Conservation (phyloP, 1,140 invertebrate species). For the Gryllus bimaculatus region DNA sequence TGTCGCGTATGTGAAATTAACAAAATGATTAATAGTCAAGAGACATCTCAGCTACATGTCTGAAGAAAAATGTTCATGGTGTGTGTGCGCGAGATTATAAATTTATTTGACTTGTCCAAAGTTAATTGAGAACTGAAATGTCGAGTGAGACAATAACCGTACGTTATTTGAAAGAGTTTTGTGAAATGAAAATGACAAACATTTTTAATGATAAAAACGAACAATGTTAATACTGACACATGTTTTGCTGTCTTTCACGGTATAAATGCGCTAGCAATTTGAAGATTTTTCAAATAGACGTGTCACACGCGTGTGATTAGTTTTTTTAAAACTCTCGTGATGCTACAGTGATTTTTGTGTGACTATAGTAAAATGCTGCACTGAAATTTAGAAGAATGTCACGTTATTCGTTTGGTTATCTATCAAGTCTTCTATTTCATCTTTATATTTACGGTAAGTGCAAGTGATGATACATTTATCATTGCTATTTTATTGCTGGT, state of each 20-base stretch:
- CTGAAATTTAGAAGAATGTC: background rate
- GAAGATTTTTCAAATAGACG: background rate
- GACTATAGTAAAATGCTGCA: background rate
- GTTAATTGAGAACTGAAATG: too few relatives aligned
- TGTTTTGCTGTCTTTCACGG: background rate
- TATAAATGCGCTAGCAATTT: background rate
- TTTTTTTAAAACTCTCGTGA: background rate
- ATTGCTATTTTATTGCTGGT: too few relatives aligned
- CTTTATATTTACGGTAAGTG: background rate
- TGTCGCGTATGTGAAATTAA: background rate
- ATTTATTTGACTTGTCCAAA: too few relatives aligned
- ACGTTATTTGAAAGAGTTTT: too few relatives aligned
- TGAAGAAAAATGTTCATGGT: too few relatives aligned
- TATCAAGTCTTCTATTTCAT: background rate
- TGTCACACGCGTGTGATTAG: background rate
- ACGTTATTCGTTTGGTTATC: background rate
- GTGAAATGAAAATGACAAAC: too few relatives aligned
- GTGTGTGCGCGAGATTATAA: too few relatives aligned
- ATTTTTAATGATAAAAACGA: too few relatives aligned
- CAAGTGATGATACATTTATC: background rate
- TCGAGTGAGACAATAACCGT: too few relatives aligned
- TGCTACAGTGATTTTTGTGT: background rate
- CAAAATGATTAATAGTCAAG: background rate
- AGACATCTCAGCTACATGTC: too few relatives aligned
- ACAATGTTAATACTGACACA: background rate